phyloP scores from a whole-genome alignment of 2,113 vertebrate species.

The Miniopterus natalensis region DNA sequence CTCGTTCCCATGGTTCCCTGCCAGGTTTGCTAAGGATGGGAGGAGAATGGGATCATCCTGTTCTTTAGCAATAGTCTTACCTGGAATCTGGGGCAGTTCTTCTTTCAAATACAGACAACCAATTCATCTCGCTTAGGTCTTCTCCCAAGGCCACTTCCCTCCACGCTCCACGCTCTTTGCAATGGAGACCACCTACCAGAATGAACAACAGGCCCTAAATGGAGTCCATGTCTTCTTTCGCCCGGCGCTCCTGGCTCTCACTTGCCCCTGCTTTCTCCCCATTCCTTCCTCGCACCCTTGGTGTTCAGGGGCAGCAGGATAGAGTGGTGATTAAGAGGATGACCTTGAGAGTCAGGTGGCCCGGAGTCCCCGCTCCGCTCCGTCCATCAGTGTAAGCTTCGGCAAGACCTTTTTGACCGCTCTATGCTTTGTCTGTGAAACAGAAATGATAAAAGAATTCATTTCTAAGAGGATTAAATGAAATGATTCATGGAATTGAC shows the following conservation, averaged over 20 bases:
- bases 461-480: neutral
- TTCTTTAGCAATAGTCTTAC: constrained; percentile 4
- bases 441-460: neutral
- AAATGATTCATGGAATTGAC: neutral
- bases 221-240: neutral
- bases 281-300: neutral
- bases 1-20: neutral
- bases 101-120: neutral
- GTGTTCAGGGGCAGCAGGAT: neutral
- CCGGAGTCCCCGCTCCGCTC: neutral
- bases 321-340: neutral
- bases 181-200: neutral
- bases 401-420: neutral
- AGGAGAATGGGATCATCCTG: neutral
- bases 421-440: neutral
- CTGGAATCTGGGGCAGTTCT: neutral
- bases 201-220: too few species aligned
- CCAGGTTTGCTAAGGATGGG: neutral
- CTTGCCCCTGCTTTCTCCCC: neutral
- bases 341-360: neutral
- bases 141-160: neutral
- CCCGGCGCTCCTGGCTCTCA: neutral
- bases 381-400: neutral
- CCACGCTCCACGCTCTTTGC: neutral
- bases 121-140: neutral